Base-by-base conservation (phyloP, 2,888 invertebrate genomes). In the Trissolcus brochymenae region DNA sequence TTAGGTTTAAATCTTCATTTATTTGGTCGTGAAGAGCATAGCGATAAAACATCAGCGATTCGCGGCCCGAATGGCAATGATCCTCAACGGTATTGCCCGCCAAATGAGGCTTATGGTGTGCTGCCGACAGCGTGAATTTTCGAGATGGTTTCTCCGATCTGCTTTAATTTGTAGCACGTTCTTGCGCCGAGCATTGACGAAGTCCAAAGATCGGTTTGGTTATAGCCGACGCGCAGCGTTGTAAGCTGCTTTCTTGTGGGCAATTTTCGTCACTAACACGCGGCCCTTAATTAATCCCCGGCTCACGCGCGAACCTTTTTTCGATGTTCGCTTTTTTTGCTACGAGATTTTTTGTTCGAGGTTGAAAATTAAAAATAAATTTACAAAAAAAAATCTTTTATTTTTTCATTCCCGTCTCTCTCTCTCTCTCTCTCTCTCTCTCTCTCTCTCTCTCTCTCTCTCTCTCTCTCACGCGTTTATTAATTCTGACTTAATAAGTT, bases 101-200 rank as follows among this genome's bases (percentile, higher is more conserved):
- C 25, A n/a, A 51, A 65, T 55, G 59, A 49, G 25, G 74, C 59
- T 67, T 60, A 60, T 55, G 60, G 35, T 35, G 62, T 25, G 25
- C 49, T 49, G 56, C 49, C 29, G 60, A 56, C 67, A 56, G 56
- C 57, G 54, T 80, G 81, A 86, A 87, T 87, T 85, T 87, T 84
- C 84, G 81, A 84, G 86, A 87, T 87, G 83, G 83, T 85, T 86
- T 81, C 83, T 82, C 76, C 82, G 85, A 87, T 86, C 84, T 81
- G 80, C 82, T 84, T 88, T 88, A 88, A 88, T 88, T 88, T 88
- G 88, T 87, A 87, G 85, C 88, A 87, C 87, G 88, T 88, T 88
- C 86, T 87, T 87, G 85, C 81, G 78, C 70, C 75, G 76, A 76
- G 82, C 81, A 83, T 84, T 82, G 84, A 83, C 81, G 84, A 82